phyloP scores from a whole-genome alignment of 2,113 vertebrate species.

The human (Homo sapiens) region DNA sequence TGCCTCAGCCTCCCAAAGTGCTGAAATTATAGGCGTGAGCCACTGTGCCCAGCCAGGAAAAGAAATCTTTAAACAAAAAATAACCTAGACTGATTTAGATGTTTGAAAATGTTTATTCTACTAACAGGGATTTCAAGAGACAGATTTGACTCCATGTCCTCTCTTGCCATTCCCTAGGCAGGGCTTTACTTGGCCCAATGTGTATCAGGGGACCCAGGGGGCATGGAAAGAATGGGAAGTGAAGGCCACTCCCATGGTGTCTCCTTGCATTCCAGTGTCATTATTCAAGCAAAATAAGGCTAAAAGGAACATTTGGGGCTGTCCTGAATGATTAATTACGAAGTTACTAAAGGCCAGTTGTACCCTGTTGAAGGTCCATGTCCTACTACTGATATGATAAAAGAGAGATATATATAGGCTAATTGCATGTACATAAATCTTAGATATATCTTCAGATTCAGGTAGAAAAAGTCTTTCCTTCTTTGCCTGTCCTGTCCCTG shows the following conservation, averaged over 20 bases:
- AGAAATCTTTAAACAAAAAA: neutral
- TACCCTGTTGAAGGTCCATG: neutral
- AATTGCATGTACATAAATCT: neutral
- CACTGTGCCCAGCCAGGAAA: no score
- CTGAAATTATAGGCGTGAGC: no score
- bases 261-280: neutral
- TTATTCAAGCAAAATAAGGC: neutral
- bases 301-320: neutral
- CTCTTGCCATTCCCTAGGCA: neutral
- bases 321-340: neutral
- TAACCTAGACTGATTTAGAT: neutral
- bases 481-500: neutral
- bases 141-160: neutral
- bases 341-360: neutral
- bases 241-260: neutral
- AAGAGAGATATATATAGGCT: neutral
- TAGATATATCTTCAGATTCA: neutral
- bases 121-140: neutral
- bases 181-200: neutral
- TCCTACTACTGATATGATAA: neutral
- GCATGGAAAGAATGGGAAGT: neutral
- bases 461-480: neutral
- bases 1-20: no score
- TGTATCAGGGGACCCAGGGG: neutral
- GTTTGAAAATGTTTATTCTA: neutral